Percentiles rank a stretch among this genome's conserved stretches.
These are phyloP conservation scores for Phasianus colchicus DNA, from an alignment of 2,113 vertebrate genomes.

Conservation along the genomic window DNA sequence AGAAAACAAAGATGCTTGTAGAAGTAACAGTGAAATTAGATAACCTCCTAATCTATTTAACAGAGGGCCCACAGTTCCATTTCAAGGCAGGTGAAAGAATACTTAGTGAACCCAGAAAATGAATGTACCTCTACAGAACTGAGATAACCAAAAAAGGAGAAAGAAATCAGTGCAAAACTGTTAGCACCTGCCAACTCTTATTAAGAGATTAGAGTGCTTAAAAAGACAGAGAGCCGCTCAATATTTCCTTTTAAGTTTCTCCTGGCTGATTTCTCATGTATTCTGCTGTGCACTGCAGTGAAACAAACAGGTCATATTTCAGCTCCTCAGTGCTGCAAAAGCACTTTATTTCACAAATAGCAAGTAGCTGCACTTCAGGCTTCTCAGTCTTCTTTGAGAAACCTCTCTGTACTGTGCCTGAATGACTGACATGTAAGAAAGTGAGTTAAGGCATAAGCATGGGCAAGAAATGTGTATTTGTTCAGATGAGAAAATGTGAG, in stretches of 20 bases:
- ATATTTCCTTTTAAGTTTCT: conserved; percentile 63
- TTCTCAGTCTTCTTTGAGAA: conserved; percentile 1
- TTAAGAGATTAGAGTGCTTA: conserved; percentile 59
- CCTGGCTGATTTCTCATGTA: conserved; percentile 9
- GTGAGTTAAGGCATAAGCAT: neutral
- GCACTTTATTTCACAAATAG: conserved; percentile 17
- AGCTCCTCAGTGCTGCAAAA: conserved; percentile 33
- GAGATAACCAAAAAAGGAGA: conserved; percentile 18
- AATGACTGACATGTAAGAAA: neutral
- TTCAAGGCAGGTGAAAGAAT: conserved; percentile 28
- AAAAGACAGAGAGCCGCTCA: conserved; percentile 37
- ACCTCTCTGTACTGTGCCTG: neutral
- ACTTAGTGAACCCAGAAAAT: conserved; percentile 43
- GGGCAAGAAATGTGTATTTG: neutral
- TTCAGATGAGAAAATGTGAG: neutral
- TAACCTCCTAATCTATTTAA: conserved; percentile 58
- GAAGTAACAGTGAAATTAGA: conserved; percentile 47
- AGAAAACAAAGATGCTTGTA: conserved; percentile 28
- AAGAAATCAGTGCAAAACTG: neutral
- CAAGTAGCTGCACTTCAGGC: neutral
- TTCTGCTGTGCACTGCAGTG: neutral
- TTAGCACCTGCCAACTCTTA: conserved; percentile 55
- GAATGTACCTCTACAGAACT: conserved; percentile 3
- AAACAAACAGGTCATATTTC: conserved; percentile 61
- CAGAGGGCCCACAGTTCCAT: neutral